A percentile compares a stretch with the other conserved stretches of the same genome.
Evolutionary conservation across 2,113 vertebrate species (phyloP).

Genomic region (Crotalus horridus): DNA sequence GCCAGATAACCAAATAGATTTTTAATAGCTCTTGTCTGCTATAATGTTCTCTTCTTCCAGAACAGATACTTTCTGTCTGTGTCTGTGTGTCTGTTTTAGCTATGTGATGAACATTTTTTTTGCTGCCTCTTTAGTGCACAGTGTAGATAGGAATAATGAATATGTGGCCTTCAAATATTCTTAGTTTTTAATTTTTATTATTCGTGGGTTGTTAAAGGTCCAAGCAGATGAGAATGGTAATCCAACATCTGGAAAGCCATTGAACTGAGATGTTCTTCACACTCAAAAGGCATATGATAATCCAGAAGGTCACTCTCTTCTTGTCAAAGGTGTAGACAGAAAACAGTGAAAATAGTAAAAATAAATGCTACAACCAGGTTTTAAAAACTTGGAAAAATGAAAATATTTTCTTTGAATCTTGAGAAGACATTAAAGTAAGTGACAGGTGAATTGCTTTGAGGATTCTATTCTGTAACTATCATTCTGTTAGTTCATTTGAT

Average conservation of each 20-base stretch:
- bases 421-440: not conserved
- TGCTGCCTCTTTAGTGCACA: not conserved
- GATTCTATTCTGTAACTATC: not conserved
- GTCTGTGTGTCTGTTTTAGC: not conserved
- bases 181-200: not conserved
- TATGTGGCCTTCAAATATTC: not conserved
- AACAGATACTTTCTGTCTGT: not conserved
- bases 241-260: not conserved
- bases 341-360: not conserved
- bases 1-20: slow-evolving; percentile 1
- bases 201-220: not conserved
- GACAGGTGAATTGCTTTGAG: not conserved
- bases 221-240: not conserved
- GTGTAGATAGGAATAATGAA: not conserved
- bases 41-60: not conserved
- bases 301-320: not conserved
- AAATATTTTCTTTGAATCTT: not conserved
- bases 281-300: not conserved
- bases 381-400: not conserved
- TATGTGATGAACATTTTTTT: not conserved
- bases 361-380: not conserved
- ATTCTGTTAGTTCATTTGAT: not conserved
- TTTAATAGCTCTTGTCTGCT: slow-evolving; percentile 9
- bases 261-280: not conserved
- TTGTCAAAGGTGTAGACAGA: not conserved